These are phyloP conservation scores for Brachyopa scutellaris DNA, from an alignment of 2,888 invertebrate genomes.

Conservation along the genomic window DNA sequence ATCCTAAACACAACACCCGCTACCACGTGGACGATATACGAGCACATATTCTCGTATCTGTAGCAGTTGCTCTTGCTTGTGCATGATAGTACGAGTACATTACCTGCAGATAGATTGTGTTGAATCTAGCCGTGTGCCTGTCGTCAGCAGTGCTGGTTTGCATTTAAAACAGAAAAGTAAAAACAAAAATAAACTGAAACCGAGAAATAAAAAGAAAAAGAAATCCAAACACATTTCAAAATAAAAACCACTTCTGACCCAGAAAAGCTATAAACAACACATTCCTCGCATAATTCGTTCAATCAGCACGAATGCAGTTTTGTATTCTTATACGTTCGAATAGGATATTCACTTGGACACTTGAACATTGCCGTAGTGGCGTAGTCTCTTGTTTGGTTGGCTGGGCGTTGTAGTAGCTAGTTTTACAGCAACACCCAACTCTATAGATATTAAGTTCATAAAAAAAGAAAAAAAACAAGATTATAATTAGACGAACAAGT, in stretches of 20 bases:
- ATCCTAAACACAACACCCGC: not conserved
- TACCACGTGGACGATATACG: not conserved
- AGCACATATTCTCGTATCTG: too few relatives aligned
- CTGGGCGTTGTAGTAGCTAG: not conserved
- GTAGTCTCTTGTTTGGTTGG: not conserved
- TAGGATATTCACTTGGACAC: not conserved
- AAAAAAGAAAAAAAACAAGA: not conserved
- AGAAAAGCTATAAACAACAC: constrained; percentile 54
- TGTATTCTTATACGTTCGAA: not conserved
- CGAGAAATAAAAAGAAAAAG: constrained; percentile 4
- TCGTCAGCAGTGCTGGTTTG: constrained; percentile 58
- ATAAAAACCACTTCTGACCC: constrained; percentile 52
- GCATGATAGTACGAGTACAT: constrained; percentile 27
- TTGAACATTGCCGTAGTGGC: not conserved
- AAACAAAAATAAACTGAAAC: not conserved
- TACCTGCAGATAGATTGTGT: constrained; percentile 35
- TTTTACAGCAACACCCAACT: constrained; percentile 1
- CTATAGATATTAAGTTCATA: constrained; percentile 15
- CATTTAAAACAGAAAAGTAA: constrained; percentile 46
- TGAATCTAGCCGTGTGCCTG: constrained; percentile 8
- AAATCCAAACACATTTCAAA: constrained; percentile 13
- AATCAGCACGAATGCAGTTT: constrained; percentile 53
- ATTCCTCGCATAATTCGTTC: constrained; percentile 53
- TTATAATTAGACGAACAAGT: constrained; percentile 46
- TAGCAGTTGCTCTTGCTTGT: not conserved